Evolutionary conservation across 2,888 invertebrate genomes (phyloP).

Genomic region (Camptogramma bilineatum): DNA sequence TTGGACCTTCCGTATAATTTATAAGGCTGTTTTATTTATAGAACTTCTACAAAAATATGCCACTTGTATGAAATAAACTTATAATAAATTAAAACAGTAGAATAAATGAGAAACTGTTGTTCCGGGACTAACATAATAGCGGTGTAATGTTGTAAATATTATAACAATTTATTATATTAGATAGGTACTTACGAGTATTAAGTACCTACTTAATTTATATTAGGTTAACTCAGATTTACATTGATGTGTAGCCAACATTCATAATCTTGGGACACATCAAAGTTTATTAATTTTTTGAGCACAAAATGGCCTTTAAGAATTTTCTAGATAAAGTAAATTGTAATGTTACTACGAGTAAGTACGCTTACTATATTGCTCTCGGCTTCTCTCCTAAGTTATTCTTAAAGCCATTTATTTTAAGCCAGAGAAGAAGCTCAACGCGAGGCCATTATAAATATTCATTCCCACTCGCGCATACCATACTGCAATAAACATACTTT

Average conservation of each 20-base stretch:
- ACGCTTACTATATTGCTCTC: background rate
- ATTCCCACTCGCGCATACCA: slow-evolving; percentile 7
- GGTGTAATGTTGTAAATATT: too few relatives aligned
- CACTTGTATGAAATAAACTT: background rate
- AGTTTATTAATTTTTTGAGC: too few relatives aligned
- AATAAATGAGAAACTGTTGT: background rate
- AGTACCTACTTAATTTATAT: too few relatives aligned
- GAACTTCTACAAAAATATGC: slow-evolving; percentile 25
- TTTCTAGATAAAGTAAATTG: too few relatives aligned
- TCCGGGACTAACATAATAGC: too few relatives aligned
- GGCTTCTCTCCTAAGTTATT: background rate
- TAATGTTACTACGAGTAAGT: too few relatives aligned
- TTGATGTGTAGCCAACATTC: too few relatives aligned
- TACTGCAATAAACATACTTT: slow-evolving; percentile 28
- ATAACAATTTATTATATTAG: too few relatives aligned
- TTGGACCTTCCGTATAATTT: slow-evolving; percentile 27
- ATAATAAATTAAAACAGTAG: slow-evolving; percentile 12
- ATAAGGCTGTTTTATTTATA: slow-evolving; percentile 29
- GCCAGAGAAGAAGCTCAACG: slow-evolving; percentile 2
- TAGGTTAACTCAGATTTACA: too few relatives aligned
- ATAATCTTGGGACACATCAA: too few relatives aligned
- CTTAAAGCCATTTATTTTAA: slow-evolving; percentile 1
- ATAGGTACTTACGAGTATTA: too few relatives aligned
- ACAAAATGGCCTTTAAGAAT: too few relatives aligned
- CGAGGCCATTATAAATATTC: slow-evolving; percentile 21